These are phyloP conservation scores for Amblyopsis rosae DNA, from an alignment of 2,113 vertebrate genomes.

Conservation along the genomic window DNA sequence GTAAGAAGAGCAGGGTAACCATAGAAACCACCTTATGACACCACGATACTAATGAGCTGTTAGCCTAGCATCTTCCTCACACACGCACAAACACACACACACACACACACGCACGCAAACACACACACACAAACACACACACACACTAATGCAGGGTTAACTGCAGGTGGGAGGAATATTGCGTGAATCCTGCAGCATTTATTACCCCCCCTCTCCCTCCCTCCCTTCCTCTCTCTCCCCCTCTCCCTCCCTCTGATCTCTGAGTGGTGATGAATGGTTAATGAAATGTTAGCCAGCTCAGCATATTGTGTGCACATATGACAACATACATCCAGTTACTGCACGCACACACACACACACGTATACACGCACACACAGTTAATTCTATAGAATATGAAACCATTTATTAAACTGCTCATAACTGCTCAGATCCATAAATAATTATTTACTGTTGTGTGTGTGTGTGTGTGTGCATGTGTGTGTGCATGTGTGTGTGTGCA, in stretches of 20 bases:
- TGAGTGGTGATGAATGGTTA: not conserved
- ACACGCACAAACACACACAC: no score
- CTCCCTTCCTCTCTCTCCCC: not conserved
- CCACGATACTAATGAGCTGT: no score
- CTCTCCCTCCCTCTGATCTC: not conserved
- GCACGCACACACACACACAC: not conserved
- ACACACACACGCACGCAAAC: no score
- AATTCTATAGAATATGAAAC: slow-evolving; percentile 5
- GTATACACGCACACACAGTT: slow-evolving; percentile 17
- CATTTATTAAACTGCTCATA: no score
- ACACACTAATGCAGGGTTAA: no score
- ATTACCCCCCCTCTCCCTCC: not conserved
- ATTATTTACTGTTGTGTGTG: not conserved
- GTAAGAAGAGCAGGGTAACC: no score
- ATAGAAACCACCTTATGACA: no score
- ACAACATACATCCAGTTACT: no score
- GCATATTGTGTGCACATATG: not conserved
- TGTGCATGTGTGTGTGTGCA: slow-evolving; percentile 29
- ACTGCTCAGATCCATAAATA: not conserved
- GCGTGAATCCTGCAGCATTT: no score
- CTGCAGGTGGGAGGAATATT: no score
- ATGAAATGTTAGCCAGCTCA: not conserved
- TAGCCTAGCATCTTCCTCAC: no score
- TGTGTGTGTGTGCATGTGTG: not conserved
- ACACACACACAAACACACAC: no score